Evolutionary conservation across 2,797 vertebrate genomes (phyloP).

Genomic region (Protosalanx chinensis): DNA sequence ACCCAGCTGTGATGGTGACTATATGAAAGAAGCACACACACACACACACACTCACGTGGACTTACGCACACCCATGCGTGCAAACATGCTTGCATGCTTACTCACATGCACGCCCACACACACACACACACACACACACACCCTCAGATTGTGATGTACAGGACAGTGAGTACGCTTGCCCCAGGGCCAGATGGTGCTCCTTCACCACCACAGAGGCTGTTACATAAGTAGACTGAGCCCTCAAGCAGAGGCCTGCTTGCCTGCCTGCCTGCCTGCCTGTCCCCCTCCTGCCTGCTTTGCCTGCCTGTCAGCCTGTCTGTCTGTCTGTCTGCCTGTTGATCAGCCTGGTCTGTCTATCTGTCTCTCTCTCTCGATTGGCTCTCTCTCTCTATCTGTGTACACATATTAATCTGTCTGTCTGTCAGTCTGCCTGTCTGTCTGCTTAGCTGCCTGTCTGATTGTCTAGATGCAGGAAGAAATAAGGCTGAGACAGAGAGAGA

Average conservation of each 20-base stretch:
- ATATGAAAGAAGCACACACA: neutral
- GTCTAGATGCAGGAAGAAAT: constrained; percentile 32
- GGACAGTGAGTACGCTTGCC: constrained; percentile 60
- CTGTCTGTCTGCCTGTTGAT: constrained; percentile 21
- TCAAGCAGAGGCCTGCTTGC: constrained; percentile 16
- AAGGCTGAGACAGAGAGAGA: constrained; percentile 24
- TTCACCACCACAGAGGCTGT: constrained; percentile 60
- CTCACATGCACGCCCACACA: neutral
- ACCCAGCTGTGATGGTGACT: neutral
- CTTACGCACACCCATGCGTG: constrained; percentile 26
- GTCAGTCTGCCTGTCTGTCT: constrained; percentile 18
- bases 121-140: constrained; percentile 24
- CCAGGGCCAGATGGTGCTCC: constrained; percentile 62
- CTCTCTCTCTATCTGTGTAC: constrained; percentile 11
- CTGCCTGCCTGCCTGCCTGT: neutral
- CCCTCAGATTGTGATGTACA: constrained; percentile 19
- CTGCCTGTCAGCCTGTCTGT: neutral
- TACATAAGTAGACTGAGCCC: constrained; percentile 12
- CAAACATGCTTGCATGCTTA: constrained; percentile 20
- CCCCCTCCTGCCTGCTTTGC: neutral
- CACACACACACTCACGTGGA: neutral
- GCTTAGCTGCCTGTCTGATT: constrained; percentile 15
- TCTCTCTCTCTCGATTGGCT: constrained; percentile 24
- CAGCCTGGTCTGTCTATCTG: constrained; percentile 20
- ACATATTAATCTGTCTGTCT: constrained; percentile 15